These are phyloP conservation scores for Pithys albifrons DNA, from an alignment of 2,113 vertebrate genomes.

Conservation along the genomic window DNA sequence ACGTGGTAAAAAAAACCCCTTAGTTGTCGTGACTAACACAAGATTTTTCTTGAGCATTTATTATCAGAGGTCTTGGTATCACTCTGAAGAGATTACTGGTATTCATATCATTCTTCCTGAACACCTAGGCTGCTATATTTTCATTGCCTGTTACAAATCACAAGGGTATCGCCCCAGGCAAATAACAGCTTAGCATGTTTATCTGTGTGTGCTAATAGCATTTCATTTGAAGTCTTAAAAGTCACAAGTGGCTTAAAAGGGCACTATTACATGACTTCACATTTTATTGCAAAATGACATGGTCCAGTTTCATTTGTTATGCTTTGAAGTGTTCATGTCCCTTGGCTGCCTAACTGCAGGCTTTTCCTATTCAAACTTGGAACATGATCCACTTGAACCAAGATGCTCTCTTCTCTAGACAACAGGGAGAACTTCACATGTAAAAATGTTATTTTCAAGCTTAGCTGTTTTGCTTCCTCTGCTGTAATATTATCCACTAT, in stretches of 20 bases:
- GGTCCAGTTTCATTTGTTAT: slow-evolving; percentile 63
- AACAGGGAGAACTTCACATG: not conserved
- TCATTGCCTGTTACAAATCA: slow-evolving; percentile 56
- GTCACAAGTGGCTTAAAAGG: slow-evolving; percentile 78
- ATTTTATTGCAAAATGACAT: slow-evolving; percentile 70
- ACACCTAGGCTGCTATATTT: slow-evolving; percentile 28
- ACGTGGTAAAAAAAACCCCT: not conserved
- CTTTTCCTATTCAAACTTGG: slow-evolving; percentile 35
- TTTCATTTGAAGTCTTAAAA: slow-evolving; percentile 78
- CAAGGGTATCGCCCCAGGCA: slow-evolving; percentile 62
- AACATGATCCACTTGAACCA: slow-evolving; percentile 46
- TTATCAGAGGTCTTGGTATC: not conserved
- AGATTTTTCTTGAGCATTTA: not conserved
- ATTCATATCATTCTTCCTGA: not conserved
- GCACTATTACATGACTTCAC: slow-evolving; percentile 58
- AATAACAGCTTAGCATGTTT: slow-evolving; percentile 70
- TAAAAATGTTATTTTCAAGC: not conserved
- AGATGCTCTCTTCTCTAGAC: slow-evolving; percentile 17
- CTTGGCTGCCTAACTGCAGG: slow-evolving; percentile 1
- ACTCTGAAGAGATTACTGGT: slow-evolving; percentile 16
- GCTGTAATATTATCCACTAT: not conserved
- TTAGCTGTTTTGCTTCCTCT: not conserved
- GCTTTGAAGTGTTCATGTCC: slow-evolving; percentile 69
- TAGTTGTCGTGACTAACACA: not conserved
- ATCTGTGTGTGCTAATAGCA: slow-evolving; percentile 74